These are phyloP conservation scores for Torymus texanus DNA, from an alignment of 2,888 invertebrate species.

Conservation along the genomic window DNA sequence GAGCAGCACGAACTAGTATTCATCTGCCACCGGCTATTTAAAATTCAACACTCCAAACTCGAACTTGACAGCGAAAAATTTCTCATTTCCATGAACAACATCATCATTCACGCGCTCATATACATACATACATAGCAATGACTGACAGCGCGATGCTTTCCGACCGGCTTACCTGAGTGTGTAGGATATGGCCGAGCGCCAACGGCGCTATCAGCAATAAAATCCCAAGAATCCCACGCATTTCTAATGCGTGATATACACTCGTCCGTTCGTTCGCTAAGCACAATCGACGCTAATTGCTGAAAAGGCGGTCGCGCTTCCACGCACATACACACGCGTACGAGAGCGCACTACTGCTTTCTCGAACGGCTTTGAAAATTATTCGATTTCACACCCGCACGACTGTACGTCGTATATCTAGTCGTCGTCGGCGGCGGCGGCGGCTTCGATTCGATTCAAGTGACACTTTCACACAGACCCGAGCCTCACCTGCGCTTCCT, in stretches of 20 bases:
- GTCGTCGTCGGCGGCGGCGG: constrained; percentile 53
- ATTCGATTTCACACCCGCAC: constrained; percentile 59
- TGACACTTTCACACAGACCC: constrained; percentile 73
- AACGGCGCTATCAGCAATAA: constrained; percentile 54
- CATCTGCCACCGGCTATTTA: too few species aligned
- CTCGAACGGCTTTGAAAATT: constrained; percentile 57
- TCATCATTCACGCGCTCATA: too few species aligned
- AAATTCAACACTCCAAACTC: too few species aligned
- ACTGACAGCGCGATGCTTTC: neutral
- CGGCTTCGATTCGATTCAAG: constrained; percentile 59
- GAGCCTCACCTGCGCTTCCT: constrained; percentile 69
- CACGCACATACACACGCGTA: neutral
- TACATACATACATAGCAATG: too few species aligned
- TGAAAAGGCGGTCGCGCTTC: too few species aligned
- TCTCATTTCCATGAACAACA: too few species aligned
- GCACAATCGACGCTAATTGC: too few species aligned
- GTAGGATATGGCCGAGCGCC: constrained; percentile 43
- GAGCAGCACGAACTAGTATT: too few species aligned
- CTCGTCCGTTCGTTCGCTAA: too few species aligned
- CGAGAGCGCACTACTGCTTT: constrained; percentile 38
- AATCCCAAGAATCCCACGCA: constrained; percentile 54
- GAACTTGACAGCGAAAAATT: too few species aligned
- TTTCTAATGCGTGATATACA: constrained; percentile 37
- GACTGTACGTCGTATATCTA: too few species aligned
- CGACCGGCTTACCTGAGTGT: constrained; percentile 50